A percentile compares a stretch with the other conserved stretches of the same genome.
These are phyloP conservation scores for Clitarchus hookeri DNA, from an alignment of 2,888 invertebrate species.

Conservation along the genomic window DNA sequence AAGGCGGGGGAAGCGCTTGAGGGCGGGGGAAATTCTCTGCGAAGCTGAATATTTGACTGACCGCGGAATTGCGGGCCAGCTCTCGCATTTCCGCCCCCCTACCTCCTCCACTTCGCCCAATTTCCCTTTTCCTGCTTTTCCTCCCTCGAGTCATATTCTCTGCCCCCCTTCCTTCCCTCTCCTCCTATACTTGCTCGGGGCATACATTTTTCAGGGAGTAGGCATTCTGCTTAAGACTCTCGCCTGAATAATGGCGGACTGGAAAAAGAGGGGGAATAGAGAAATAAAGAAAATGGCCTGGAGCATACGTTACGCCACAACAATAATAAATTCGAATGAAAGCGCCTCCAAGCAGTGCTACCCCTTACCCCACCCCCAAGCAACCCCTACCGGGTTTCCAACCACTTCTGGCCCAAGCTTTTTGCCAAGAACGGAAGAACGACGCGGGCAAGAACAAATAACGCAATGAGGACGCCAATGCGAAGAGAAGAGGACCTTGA, in stretches of 20 bases:
- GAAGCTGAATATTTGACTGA: conserved; percentile 14
- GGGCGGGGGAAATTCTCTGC: background rate
- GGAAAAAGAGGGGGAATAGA: background rate
- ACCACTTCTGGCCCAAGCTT: background rate
- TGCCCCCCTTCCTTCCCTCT: background rate
- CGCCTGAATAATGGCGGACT: conserved; percentile 12
- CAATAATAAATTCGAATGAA: conserved; percentile 17
- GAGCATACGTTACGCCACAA: conserved; percentile 22
- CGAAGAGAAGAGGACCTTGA: background rate
- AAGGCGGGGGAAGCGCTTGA: background rate
- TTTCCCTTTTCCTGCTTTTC: background rate
- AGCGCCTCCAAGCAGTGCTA: background rate
- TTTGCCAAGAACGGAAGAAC: conserved; percentile 4
- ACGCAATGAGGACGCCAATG: background rate
- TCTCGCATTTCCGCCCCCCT: background rate
- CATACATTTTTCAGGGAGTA: background rate
- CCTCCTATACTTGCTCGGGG: background rate
- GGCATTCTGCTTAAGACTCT: background rate
- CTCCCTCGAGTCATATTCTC: background rate
- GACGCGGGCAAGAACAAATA: conserved; percentile 15
- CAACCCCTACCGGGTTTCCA: background rate
- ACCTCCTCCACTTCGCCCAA: background rate
- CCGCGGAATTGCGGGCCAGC: background rate
- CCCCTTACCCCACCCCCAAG: no score
- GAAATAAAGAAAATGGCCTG: conserved; percentile 3